Evolutionary conservation across 1,140 invertebrate species (phyloP), one percentile per base, ranked within the genome.

Genomic region (Drosophila chauvacae): DNA sequence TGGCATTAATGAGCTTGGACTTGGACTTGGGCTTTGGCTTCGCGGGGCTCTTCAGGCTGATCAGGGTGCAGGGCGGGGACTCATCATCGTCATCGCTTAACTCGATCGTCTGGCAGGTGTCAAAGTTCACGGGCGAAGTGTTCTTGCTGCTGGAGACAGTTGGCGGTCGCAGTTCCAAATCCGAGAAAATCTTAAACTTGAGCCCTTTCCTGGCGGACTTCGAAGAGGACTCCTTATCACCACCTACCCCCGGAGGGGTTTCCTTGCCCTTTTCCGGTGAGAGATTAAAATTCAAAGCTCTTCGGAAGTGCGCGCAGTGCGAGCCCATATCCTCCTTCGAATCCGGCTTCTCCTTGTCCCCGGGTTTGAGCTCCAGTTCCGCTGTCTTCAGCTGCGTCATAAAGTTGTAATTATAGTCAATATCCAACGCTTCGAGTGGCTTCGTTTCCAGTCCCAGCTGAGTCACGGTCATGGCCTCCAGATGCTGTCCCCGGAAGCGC

Each of bases 101-200:
- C 5, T 80, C 77, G n/a, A 88, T 81, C 1, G 75, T 14, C 45
- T 90, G 85, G 26, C 85, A 90, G 28, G 78, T 23, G 45, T 90
- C 84, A 4, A 90, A 28, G 48, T 85, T 76, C 0, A 63, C 16
- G 7, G 68, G 70, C 5, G 47, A 35, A 13, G 65, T 63, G n/a
- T 23, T 20, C n/a, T 58, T 45, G 47, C 2, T 16, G 41, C 58
- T 68, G 13, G 4, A 13, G 7, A 14, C n/a, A 39, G 39, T 35
- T 14, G 51, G 42, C 3, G 74, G 73, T 2, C 30, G 13, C 14
- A 73, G 16, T 6, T 53, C 48, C 23, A 81, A 41, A 16, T 88
- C 85, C 6, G 66, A 55, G 33, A 78, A 90, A 3, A 88, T 88
- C 6, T 42, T 20, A 50, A 85, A 75, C 23, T 56, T 63, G 0